Evolutionary conservation across 35 echinoderm and acorn worm genomes (phyloP).

Genomic region (Heliocidaris erythrogramma): DNA sequence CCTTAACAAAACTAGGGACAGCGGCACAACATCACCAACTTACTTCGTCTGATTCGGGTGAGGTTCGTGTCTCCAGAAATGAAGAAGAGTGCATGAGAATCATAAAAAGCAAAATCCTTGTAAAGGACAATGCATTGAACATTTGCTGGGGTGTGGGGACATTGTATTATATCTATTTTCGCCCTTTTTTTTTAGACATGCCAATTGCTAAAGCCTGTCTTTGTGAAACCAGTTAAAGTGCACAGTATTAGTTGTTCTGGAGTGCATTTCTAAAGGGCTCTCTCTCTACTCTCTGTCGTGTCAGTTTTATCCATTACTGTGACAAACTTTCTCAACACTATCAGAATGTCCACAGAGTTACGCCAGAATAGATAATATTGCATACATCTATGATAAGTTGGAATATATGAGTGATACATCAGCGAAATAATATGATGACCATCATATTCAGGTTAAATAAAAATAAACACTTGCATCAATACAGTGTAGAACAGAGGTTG

Average conservation of each 20-base stretch:
- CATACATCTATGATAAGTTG: not conserved
- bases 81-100: slow-evolving; percentile 41
- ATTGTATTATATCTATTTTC: not conserved
- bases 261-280: not conserved
- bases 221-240: not conserved
- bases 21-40: not conserved
- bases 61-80: slow-evolving; percentile 18
- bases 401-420: not conserved
- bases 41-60: slow-evolving; percentile 28
- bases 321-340: not conserved
- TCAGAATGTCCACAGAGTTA: not conserved
- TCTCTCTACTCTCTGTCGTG: not conserved
- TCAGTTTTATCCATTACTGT: not conserved
- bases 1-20: not conserved
- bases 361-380: not conserved
- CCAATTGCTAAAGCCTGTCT: not conserved
- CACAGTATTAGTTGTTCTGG: not conserved
- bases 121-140: not conserved
- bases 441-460: not conserved
- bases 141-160: not conserved
- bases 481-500: no score
- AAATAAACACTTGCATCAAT: not conserved
- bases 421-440: not conserved
- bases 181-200: not conserved
- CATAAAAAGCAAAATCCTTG: slow-evolving; percentile 4